Evolutionary conservation across 2,113 vertebrate species (phyloP).

Genomic region (Oostethus manadensis): DNA sequence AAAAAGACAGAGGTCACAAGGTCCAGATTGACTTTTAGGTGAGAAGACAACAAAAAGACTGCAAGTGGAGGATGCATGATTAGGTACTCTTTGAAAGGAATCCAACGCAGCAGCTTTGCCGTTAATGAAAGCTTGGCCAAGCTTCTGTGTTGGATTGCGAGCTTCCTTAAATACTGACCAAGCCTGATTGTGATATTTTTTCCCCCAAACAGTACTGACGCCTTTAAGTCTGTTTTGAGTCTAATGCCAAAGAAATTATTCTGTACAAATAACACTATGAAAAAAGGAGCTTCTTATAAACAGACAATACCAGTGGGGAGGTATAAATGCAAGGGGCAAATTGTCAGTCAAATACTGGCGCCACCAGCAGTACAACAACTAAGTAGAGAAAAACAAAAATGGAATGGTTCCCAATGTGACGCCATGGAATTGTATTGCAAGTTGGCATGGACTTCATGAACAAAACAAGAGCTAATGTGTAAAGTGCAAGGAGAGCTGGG

Average conservation of each 20-base stretch:
- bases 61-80: not conserved
- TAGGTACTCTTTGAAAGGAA: too few species aligned
- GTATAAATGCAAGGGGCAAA: not conserved
- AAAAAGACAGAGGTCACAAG: conserved; percentile 51
- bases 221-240: conserved; percentile 5
- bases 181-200: not conserved
- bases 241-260: not conserved
- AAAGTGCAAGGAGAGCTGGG: conserved; percentile 70
- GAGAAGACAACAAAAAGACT: not conserved
- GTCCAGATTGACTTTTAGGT: conserved; percentile 31
- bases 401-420: not conserved
- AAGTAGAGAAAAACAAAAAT: too few species aligned
- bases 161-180: conserved; percentile 38
- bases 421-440: conserved; percentile 21
- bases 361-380: not conserved
- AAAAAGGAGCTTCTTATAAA: conserved; percentile 7
- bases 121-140: not conserved
- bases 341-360: conserved; percentile 1
- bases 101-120: not conserved
- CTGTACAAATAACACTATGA: not conserved
- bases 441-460: conserved; percentile 60
- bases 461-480: conserved; percentile 52
- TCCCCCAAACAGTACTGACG: not conserved
- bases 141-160: not conserved
- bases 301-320: too few species aligned